Conservation (phyloP, 2,888 invertebrate species). For the Elmis aenea region DNA sequence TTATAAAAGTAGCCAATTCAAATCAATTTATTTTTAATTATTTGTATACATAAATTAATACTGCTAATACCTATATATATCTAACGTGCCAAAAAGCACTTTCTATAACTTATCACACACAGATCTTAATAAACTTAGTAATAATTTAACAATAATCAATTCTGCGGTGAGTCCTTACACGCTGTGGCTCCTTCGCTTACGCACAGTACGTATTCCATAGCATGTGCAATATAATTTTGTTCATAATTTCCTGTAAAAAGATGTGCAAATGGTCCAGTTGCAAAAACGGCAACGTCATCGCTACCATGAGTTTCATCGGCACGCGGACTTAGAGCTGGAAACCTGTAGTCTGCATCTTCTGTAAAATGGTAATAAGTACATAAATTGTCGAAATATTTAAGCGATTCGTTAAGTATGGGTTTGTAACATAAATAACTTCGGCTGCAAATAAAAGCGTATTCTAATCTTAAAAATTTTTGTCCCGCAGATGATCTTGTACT, state of each 20-base stretch:
- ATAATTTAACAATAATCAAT: no score
- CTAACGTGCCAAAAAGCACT: background rate
- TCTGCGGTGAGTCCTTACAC: no score
- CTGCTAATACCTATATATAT: background rate
- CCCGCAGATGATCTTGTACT: no score
- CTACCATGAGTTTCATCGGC: conserved; percentile 67
- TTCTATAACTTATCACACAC: background rate
- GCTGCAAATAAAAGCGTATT: no score
- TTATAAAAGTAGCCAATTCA: no score
- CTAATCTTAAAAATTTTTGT: no score
- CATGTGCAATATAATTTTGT: conserved; percentile 73
- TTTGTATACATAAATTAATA: background rate
- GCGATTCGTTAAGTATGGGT: no score
- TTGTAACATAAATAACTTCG: no score
- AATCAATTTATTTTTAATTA: no score
- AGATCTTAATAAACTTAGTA: no score
- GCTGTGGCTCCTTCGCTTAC: no score
- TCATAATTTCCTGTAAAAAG: conserved; percentile 75
- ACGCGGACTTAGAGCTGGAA: conserved; percentile 60
- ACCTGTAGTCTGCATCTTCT: conserved; percentile 50
- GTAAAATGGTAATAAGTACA: conserved; percentile 30
- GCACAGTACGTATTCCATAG: conserved; percentile 68
- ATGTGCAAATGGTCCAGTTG: conserved; percentile 73
- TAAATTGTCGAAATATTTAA: no score
- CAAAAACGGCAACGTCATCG: conserved; percentile 76